Percentiles rank a stretch among this genome's conserved stretches.
phyloP scores from a whole-genome alignment of 1,140 invertebrate species.

The Archivesica marissinica region DNA sequence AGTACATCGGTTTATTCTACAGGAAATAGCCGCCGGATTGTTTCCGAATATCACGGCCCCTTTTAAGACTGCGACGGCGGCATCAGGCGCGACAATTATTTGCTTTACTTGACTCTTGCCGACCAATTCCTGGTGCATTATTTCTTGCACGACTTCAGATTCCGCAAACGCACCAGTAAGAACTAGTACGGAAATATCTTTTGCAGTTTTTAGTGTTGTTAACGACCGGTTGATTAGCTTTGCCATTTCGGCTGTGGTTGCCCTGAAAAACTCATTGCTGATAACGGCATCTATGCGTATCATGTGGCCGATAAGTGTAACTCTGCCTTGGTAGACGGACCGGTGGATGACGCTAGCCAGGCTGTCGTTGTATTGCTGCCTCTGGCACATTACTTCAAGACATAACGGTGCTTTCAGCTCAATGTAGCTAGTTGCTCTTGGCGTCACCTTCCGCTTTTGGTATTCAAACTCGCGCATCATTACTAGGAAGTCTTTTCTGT shows the following conservation, averaged over 20 bases:
- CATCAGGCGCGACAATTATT: conserved; percentile 48
- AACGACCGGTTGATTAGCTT: conserved; percentile 36
- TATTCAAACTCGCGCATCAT: conserved; percentile 53
- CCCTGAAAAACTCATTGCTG: conserved; percentile 58
- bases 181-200: conserved; percentile 31
- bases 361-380: conserved; percentile 50
- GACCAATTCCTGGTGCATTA: conserved; percentile 48
- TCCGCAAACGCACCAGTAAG: conserved; percentile 49
- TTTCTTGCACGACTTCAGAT: conserved; percentile 55
- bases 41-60: conserved; percentile 56
- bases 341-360: conserved; percentile 39
- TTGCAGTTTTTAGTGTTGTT: background rate
- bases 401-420: conserved; percentile 46
- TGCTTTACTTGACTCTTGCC: conserved; percentile 51
- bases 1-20: conserved; percentile 41
- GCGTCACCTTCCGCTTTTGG: conserved; percentile 36
- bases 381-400: conserved; percentile 42
- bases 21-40: conserved; percentile 24
- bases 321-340: conserved; percentile 48
- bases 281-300: conserved; percentile 49
- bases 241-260: conserved; percentile 40
- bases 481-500: conserved; percentile 47
- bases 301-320: conserved; percentile 26
- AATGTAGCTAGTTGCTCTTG: background rate
- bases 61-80: conserved; percentile 51